Base-by-base conservation (phyloP, 2,888 invertebrate species). In the Meiosimyza decipiens region DNA sequence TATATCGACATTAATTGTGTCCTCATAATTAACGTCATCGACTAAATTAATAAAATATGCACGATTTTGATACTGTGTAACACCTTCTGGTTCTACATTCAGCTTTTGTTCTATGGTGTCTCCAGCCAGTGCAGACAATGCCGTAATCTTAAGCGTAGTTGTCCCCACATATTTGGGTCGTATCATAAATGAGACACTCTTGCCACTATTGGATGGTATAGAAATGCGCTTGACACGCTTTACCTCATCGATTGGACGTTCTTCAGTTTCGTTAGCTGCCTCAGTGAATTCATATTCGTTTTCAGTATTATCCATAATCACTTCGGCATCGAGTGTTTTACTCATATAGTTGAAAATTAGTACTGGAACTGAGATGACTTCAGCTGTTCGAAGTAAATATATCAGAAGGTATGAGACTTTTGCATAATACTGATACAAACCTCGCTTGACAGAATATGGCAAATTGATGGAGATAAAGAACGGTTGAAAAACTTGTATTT, bases 321-420 rank as follows among this genome's bases (percentile, higher is more conserved):
- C 92, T 80, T 95, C 94, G 0, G 94, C 94, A 15, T 90, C 89
- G 0, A 94, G 89, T 76, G 95, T 92, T 74, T 92, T 91, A 15
- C 92, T 91, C 87, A 95, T 90, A 80, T 97, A 95, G 86, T 97
- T 99, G 86, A 94, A 95, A 11, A 98, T 91, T 2, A 95, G 92
- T 12, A 95, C 92, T 63, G 97, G 94, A 69, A 97, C 90, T 0
- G 96, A 93, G 70, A 99, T 90, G 11, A 94, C 92, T 89, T 99
- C 99, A 33, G 97, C 97, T 85, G 87, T 15, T 89, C 4, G 40
- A 40, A 40, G 4, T 55, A 28, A 1, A 9, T 60, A 11, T 18
- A 16, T 13, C 6, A 15, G 16, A 54, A 6, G 40, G 6, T 54
- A 15, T 18, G 12, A 4, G 3, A 3, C 28, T 28, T 28, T 28